phyloP scores from a whole-genome alignment of 2,888 invertebrate genomes.

The Platerodrilus igneus region DNA sequence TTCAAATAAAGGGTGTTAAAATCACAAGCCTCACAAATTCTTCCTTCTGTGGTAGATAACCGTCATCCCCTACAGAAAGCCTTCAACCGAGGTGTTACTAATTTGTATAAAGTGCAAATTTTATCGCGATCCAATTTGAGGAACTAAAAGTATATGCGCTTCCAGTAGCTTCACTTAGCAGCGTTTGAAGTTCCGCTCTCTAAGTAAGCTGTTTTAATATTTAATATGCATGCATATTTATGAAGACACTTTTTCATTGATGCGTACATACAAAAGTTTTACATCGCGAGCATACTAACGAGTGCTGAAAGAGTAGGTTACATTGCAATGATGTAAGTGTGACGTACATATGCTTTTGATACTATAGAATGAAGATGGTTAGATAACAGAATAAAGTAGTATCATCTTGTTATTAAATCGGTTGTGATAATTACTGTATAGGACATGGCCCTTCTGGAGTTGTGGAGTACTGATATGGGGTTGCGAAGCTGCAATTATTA shows the following conservation, averaged over 20 bases:
- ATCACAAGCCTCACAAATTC: constrained; percentile 13
- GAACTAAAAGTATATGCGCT: constrained; percentile 29
- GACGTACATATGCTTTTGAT: no score
- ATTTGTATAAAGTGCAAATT: constrained; percentile 42
- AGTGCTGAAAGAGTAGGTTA: constrained; percentile 18
- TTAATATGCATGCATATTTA: constrained; percentile 45
- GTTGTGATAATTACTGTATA: no score
- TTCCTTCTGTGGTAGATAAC: constrained; percentile 7
- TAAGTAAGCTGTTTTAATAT: constrained; percentile 43
- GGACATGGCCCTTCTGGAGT: no score
- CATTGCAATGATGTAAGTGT: constrained; percentile 21
- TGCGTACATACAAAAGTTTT: constrained; percentile 27
- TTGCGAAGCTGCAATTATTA: no score
- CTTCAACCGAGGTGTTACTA: constrained; percentile 38
- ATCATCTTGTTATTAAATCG: no score
- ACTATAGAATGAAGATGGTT: no score
- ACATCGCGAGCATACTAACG: constrained; percentile 24
- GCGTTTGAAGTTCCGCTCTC: constrained; percentile 42
- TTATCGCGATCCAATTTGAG: constrained; percentile 39
- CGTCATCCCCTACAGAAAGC: constrained; percentile 14
- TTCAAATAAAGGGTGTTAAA: constrained; percentile 7
- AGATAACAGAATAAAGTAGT: no score
- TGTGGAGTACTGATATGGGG: no score
- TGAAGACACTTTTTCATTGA: constrained; percentile 32
- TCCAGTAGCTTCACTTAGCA: constrained; percentile 41